A percentile compares a stretch with the other conserved stretches of the same genome.
Evolutionary conservation across 2,797 vertebrate genomes (phyloP).

Genomic region (Leucoraja ocellata): DNA sequence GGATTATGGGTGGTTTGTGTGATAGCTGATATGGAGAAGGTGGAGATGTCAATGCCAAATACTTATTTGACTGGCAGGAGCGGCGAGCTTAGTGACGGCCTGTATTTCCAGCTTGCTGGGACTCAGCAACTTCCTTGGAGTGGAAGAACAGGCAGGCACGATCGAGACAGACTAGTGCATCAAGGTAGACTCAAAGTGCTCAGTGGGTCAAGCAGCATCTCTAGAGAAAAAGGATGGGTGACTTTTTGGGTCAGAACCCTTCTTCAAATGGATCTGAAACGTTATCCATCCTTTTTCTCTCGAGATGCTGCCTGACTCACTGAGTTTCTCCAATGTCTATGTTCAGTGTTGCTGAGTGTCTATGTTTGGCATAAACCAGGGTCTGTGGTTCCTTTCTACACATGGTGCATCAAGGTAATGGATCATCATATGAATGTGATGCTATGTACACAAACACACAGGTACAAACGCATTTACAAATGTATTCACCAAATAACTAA

Average conservation of each 20-base stretch:
- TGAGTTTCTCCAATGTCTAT: too few relatives aligned
- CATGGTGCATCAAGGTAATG: background rate
- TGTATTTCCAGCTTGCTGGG: background rate
- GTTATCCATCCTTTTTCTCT: too few relatives aligned
- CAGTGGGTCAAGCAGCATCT: too few relatives aligned
- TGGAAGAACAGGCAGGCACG: background rate
- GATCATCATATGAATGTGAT: too few relatives aligned
- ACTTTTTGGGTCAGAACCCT: too few relatives aligned
- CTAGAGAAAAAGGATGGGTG: too few relatives aligned
- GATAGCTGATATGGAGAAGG: background rate
- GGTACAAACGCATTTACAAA: background rate
- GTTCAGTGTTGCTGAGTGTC: too few relatives aligned
- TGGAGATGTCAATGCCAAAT: background rate
- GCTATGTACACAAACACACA: too few relatives aligned
- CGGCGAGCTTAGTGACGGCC: background rate
- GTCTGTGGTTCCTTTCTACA: too few relatives aligned
- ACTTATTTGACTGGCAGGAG: background rate
- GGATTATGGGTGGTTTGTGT: background rate
- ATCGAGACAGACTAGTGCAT: background rate
- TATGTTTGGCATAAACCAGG: too few relatives aligned
- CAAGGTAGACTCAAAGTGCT: background rate
- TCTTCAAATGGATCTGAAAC: too few relatives aligned
- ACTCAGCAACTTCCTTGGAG: background rate
- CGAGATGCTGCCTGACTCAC: too few relatives aligned
- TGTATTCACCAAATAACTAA: background rate